Evolutionary conservation across 1,140 invertebrate genomes (phyloP).

Genomic region (Cydia amplana): DNA sequence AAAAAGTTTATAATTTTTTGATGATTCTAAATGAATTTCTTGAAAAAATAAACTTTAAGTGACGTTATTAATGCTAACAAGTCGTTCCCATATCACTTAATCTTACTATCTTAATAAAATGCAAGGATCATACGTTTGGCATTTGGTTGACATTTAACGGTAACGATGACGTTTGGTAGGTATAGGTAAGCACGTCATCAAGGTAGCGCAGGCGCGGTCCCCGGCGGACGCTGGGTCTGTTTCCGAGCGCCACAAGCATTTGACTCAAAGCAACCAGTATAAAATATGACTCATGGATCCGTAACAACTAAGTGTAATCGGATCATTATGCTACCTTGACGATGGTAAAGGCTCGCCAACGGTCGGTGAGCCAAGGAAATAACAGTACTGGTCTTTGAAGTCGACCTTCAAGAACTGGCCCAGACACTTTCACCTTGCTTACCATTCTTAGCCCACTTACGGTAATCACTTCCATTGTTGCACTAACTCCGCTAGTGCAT

Average conservation of each 20-base stretch:
- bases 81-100: not conserved
- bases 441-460: slow-evolving; percentile 58
- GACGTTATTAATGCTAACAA: not conserved
- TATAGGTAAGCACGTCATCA: not conserved
- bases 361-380: not conserved
- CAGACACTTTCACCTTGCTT: slow-evolving; percentile 66
- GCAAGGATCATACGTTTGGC: slow-evolving; percentile 45
- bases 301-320: too few relatives aligned
- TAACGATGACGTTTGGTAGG: slow-evolving; percentile 15
- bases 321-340: not conserved
- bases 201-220: not conserved
- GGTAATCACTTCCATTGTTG: slow-evolving; percentile 56
- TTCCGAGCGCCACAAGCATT: not conserved
- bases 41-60: not conserved
- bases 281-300: not conserved
- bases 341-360: not conserved
- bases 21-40: not conserved
- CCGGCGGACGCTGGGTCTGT: not conserved
- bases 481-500: slow-evolving; percentile 44
- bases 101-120: not conserved
- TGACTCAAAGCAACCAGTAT: not conserved
- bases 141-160: slow-evolving; percentile 65
- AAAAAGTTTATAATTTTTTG: not conserved
- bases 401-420: slow-evolving; percentile 49
- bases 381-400: not conserved